Conservation (phyloP, 2,888 invertebrate genomes). For the Tridacna gigas region DNA sequence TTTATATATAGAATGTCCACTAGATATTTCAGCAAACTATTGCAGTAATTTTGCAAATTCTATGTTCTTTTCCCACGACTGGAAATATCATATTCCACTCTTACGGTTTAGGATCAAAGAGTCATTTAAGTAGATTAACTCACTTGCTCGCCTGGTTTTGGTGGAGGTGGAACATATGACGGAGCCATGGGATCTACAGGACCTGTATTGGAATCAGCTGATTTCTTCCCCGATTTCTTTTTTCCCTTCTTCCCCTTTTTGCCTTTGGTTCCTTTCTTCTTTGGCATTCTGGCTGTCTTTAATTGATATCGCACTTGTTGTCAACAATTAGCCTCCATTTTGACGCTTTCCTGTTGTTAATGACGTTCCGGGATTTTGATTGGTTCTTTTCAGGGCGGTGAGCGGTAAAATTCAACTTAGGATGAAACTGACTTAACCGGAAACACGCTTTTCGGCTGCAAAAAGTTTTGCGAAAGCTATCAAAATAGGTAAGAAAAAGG, state of each 20-base stretch:
- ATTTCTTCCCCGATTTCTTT: conserved; percentile 55
- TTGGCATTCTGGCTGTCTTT: conserved; percentile 50
- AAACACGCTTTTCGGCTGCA: background rate
- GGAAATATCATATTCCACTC: no score
- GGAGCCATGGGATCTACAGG: conserved; percentile 71
- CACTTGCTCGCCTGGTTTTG: conserved; percentile 78
- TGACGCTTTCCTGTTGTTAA: conserved; percentile 73
- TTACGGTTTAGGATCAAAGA: no score
- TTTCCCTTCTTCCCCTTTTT: conserved; percentile 65
- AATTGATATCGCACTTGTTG: conserved; percentile 58
- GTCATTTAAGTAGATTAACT: background rate
- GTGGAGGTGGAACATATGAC: conserved; percentile 72
- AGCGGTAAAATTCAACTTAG: background rate
- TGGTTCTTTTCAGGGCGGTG: conserved; percentile 16
- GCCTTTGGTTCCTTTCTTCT: conserved; percentile 67
- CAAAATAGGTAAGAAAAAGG: background rate
- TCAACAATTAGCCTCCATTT: conserved; percentile 65
- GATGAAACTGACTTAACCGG: background rate
- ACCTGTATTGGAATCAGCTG: conserved; percentile 39
- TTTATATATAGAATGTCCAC: no score
- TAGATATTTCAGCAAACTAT: no score
- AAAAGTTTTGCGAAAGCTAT: background rate
- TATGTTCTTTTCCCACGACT: no score
- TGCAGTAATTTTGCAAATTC: no score
- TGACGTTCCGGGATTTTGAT: conserved; percentile 64